Conservation (phyloP, 2,888 invertebrate species). For the Cyrtodaria siliqua region DNA sequence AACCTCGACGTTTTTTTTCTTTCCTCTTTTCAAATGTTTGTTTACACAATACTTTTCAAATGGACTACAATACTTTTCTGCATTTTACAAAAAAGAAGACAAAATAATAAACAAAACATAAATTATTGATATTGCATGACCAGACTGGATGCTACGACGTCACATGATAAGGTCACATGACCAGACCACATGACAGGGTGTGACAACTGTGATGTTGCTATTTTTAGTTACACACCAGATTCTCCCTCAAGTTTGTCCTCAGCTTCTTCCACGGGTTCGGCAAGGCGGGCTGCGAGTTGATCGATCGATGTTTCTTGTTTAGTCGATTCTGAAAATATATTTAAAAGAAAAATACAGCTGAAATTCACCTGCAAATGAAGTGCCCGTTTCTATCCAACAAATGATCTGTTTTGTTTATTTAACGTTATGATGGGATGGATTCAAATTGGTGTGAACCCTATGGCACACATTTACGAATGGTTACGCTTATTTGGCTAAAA, state of each 20-base stretch:
- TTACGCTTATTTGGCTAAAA: no score
- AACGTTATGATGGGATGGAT: no score
- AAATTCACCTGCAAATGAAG: no score
- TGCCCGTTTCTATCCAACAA: no score
- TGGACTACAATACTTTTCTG: background rate
- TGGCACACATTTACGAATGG: no score
- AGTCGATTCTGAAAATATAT: slow-evolving; percentile 64
- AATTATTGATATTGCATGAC: slow-evolving; percentile 39
- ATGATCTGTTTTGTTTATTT: no score
- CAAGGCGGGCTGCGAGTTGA: slow-evolving; percentile 73
- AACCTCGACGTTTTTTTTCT: no score
- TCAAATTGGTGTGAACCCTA: no score
- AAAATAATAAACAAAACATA: no score
- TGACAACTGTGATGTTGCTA: slow-evolving; percentile 18
- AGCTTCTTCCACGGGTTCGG: slow-evolving; percentile 49
- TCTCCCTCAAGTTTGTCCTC: slow-evolving; percentile 47
- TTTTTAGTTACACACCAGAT: slow-evolving; percentile 64
- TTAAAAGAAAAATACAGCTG: no score
- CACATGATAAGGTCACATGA: slow-evolving; percentile 54
- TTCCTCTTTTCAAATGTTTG: slow-evolving; percentile 5
- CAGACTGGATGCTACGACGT: slow-evolving; percentile 42
- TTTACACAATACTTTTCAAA: background rate
- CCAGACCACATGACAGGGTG: slow-evolving; percentile 57
- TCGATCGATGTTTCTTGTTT: slow-evolving; percentile 62
- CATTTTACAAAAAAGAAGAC: background rate